Base-by-base conservation (phyloP, 2,888 invertebrate genomes). In the Acanthosoma haemorrhoidale region DNA sequence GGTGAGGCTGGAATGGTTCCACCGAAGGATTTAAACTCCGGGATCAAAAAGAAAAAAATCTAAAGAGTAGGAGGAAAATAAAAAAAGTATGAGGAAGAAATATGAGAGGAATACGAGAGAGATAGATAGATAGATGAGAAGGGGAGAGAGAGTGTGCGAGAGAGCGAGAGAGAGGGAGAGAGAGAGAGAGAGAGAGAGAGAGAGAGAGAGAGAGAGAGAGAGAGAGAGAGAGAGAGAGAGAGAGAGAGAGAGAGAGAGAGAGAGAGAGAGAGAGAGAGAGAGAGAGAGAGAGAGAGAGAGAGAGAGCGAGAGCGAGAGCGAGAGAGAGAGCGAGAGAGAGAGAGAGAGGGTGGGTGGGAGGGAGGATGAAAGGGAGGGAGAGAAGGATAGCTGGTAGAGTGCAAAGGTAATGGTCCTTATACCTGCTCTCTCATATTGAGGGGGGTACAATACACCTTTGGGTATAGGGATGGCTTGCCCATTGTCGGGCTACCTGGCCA, bases 21-120 rank as follows among this genome's bases (percentile, higher is more conserved):
- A 25, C 21, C 51, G 25, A 51, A 51, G 63, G 63, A 15, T 38
- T 36, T 51, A 68, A 51, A 51, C 25, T 51, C 18, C 34, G 51
- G 57, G 57, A 43, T 31, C 31, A 64, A 31, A 64, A 32, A 41
- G 16, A 51, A 31, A 51, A 51, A 34, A 51, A 31, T 16, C 43
- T 11, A 59, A 31, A 32, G 59, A 32, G 29, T 16, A 32, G 16
- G 32, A 39, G 39, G 39, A 63, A 63, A 38, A 63, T 39, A 25
- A 36, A 21, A 39, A 25, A 16, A 39, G 41, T 38, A 63, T 39
- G 29, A 63, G 63, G 39, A 41, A 63, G 61, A 61, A 61, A 61
- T 61, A 61, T 61, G 61, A 61, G 61, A 32, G 61, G 58, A 58
- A 58, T 25, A 29, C 38, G 68, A 68, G 25, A 21, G 25, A 51